Base-by-base conservation (phyloP, 1,140 invertebrate genomes). In the Bombyx mandarina region DNA sequence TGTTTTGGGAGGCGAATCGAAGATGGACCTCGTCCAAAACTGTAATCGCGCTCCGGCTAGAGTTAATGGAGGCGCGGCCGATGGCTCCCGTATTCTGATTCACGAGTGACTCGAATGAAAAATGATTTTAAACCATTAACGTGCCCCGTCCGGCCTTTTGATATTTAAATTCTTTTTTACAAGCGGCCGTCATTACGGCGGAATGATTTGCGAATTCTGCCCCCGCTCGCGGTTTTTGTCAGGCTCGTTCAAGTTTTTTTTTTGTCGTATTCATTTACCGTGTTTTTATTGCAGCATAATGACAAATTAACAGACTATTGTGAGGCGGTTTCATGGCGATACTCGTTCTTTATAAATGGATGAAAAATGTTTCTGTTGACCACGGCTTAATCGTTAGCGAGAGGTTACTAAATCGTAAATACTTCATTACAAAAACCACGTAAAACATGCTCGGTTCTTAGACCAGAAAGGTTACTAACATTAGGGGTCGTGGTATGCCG, bases 121-220 rank as follows among this genome's bases (percentile, higher is more conserved):
- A 87, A 87, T 87, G 83, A 85, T 78, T 87, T 87, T 85, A 87
- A 87, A 87, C 83, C 83, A 87, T 87, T 87, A 87, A 71, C 70
- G 76, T 73, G 82, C 77, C 79, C 77, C 82, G 83, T 85, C 82
- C 82, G 80, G 80, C 73, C 82, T 87, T 85, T 87, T 87, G 82
- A 87, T 87, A 87, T 87, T 87, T 86, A 85, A 86, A 81, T 86
- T 86, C 85, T 86, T 86, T 35, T 35, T 35, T 86, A 82, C 74
- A 86, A 86, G 83, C 82, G 82, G 77, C 77, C 77, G 70, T 83
- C 83, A 86, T 86, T 86, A 86, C 67, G 73, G 62, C 66, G 71
- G 78, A 67, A 85, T 87, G 83, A 87, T 85, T 79, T 83, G 83
- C 82, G 80, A 82, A 87, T 79, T 84, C 78, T 67, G 80, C 82